A percentile compares a stretch with the other conserved stretches of the same genome.
These are phyloP conservation scores for Ancistrus triradiatus DNA, from an alignment of 2,113 vertebrate genomes.

Conservation along the genomic window DNA sequence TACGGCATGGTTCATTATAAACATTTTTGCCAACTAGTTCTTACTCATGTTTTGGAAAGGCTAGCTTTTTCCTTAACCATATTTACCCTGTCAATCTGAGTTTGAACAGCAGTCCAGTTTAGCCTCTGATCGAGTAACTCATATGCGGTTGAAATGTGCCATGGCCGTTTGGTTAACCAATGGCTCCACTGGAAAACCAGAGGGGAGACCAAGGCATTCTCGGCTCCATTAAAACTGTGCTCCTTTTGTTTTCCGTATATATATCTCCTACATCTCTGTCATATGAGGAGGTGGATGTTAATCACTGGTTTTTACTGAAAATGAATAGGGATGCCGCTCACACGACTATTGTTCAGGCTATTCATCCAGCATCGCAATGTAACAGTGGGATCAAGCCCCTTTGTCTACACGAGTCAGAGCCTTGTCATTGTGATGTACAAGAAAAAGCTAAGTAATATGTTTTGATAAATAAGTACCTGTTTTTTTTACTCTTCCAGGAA, in stretches of 20 bases:
- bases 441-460: neutral
- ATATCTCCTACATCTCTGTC: neutral
- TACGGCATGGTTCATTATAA: no score
- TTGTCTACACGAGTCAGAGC: neutral
- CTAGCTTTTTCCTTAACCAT: neutral
- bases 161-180: conserved; percentile 48
- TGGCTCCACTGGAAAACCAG: conserved; percentile 52
- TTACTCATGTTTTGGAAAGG: no score
- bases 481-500: conserved; percentile 41
- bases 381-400: neutral
- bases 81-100: conserved; percentile 1
- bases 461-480: conserved; percentile 5
- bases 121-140: no score
- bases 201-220: conserved; percentile 37
- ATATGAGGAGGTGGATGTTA: neutral
- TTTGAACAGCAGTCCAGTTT: neutral
- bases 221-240: conserved; percentile 42
- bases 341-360: conserved; percentile 8
- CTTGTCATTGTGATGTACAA: conserved; percentile 1
- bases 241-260: conserved; percentile 14
- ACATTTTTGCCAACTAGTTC: no score
- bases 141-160: conserved; percentile 11
- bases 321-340: neutral
- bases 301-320: conserved; percentile 21
- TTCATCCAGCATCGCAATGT: neutral